Evolutionary conservation across 1,140 invertebrate genomes (phyloP).

Genomic region (Ceratina japonica): DNA sequence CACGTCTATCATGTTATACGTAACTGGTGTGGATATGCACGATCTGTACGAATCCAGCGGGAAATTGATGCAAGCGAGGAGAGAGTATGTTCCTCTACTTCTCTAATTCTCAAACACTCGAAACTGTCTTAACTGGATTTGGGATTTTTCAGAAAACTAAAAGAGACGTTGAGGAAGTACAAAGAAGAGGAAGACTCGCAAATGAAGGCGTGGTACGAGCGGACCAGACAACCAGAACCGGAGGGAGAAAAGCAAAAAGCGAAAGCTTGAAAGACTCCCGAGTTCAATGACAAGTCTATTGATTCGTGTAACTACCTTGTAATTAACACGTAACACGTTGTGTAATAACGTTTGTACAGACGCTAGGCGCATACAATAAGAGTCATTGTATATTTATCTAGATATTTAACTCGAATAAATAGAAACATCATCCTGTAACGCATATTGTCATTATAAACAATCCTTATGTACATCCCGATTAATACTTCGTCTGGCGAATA

Average conservation of each 20-base stretch:
- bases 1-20: constrained; percentile 76
- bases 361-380: background rate
- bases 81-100: constrained; percentile 5
- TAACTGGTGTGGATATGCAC: constrained; percentile 79
- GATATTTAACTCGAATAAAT: constrained; percentile 6
- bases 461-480: constrained; percentile 25
- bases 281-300: constrained; percentile 11
- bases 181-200: fast-evolving
- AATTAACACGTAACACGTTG: constrained; percentile 7
- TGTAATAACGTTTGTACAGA: constrained; percentile 8
- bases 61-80: background rate
- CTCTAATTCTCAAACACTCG: background rate
- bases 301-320: constrained; percentile 11
- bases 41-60: constrained; percentile 67
- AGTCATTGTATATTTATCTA: too few relatives aligned
- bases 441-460: constrained; percentile 12
- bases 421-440: constrained; percentile 1
- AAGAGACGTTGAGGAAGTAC: fast-evolving
- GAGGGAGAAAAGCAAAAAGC: background rate
- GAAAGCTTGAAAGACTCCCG: constrained; percentile 1
- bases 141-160: background rate
- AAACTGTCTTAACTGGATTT: background rate
- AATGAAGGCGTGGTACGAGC: background rate
- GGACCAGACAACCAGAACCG: background rate
- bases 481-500: constrained; percentile 4